Percentiles rank a stretch among this genome's conserved stretches.
These are phyloP conservation scores for Limenitis camilla DNA, from an alignment of 2,888 invertebrate genomes.

Conservation along the genomic window DNA sequence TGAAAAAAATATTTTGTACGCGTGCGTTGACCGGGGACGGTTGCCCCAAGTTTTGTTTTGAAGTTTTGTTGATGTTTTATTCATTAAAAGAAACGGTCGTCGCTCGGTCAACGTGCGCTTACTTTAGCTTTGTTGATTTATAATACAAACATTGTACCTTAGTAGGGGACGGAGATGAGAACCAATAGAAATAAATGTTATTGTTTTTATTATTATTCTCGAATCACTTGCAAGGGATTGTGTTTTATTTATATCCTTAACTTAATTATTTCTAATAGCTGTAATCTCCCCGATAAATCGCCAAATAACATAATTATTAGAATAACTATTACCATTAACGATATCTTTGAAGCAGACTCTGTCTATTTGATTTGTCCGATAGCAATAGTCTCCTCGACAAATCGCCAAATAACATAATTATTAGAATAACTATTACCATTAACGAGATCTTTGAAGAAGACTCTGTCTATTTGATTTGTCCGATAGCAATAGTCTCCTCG, in stretches of 20 bases:
- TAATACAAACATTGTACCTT: slow-evolving; percentile 67
- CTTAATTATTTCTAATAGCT: background rate
- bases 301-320: no score
- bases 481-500: no score
- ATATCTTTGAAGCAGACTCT: no score
- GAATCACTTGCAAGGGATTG: slow-evolving; percentile 68
- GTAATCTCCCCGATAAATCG: no score
- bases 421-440: no score
- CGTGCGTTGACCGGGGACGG: slow-evolving; percentile 40
- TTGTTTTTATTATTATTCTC: slow-evolving; percentile 73
- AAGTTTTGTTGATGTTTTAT: slow-evolving; percentile 1
- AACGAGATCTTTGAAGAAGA: no score
- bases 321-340: no score
- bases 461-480: no score
- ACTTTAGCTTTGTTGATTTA: slow-evolving; percentile 65
- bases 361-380: no score
- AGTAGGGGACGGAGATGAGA: slow-evolving; percentile 64
- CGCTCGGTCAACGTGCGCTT: slow-evolving; percentile 40
- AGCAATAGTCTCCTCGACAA: no score
- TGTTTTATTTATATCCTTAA: slow-evolving; percentile 51
- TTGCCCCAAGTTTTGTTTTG: slow-evolving; percentile 15
- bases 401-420: no score
- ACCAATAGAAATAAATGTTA: slow-evolving; percentile 73
- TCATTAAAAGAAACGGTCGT: slow-evolving; percentile 3
- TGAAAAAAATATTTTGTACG: slow-evolving; percentile 50